These are phyloP conservation scores for Labrus mixtus DNA, from an alignment of 2,113 vertebrate species.

Conservation along the genomic window DNA sequence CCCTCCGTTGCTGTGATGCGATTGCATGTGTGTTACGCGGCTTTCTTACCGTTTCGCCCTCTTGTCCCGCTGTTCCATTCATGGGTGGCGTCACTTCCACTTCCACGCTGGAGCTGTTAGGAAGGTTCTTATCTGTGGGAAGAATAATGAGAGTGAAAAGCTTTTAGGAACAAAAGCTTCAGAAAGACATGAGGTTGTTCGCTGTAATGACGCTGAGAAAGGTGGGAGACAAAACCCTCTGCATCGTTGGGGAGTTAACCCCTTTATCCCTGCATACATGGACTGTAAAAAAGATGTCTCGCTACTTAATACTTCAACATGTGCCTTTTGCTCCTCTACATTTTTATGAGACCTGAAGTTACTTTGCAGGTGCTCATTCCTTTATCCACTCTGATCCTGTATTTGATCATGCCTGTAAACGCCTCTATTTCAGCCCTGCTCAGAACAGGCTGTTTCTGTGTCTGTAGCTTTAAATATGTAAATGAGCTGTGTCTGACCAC, in stretches of 20 bases:
- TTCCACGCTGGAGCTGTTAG: slow-evolving; percentile 92
- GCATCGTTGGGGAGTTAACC: neutral
- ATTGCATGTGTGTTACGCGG: slow-evolving; percentile 62
- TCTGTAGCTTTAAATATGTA: no score
- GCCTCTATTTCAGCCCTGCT: no score
- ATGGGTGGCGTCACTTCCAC: slow-evolving; percentile 94
- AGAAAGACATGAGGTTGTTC: neutral
- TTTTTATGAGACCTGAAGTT: no score
- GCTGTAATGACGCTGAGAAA: neutral
- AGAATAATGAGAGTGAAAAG: slow-evolving; percentile 5
- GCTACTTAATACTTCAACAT: no score
- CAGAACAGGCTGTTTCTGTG: no score
- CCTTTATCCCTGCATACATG: neutral
- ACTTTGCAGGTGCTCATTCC: no score
- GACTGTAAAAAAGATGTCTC: neutral
- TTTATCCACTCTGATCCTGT: no score
- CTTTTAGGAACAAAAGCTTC: slow-evolving; percentile 1
- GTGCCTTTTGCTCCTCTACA: no score
- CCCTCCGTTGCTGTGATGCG: neutral
- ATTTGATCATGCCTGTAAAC: no score
- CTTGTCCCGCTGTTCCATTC: slow-evolving; percentile 91
- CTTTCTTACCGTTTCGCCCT: slow-evolving; percentile 88
- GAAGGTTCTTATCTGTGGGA: slow-evolving; percentile 90
- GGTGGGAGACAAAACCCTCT: neutral
- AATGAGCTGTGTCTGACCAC: no score